Percentiles rank a stretch among this genome's conserved stretches.
Conservation (phyloP, 2,113 vertebrate genomes). For the Pelobates fuscus region DNA sequence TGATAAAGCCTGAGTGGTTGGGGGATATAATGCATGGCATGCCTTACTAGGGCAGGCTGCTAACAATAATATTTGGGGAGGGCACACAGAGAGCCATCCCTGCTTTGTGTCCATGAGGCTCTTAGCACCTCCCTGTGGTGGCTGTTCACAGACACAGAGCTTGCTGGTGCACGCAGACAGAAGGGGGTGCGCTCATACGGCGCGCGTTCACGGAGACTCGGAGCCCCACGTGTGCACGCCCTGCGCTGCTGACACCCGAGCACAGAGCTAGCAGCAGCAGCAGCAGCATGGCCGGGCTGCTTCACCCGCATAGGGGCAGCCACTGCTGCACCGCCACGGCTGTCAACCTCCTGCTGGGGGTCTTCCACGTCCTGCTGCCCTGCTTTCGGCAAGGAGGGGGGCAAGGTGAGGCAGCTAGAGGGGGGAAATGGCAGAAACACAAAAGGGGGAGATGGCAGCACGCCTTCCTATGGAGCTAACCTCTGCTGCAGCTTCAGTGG, state of each 20-base stretch:
- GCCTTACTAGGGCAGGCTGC: no score
- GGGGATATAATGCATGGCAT: no score
- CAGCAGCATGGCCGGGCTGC: constrained; percentile 88
- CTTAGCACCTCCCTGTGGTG: constrained; percentile 22
- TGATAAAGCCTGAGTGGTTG: no score
- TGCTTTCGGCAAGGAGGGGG: constrained; percentile 81
- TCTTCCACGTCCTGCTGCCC: constrained; percentile 79
- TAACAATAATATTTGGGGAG: no score
- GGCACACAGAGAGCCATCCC: no score
- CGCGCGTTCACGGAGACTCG: constrained; percentile 3
- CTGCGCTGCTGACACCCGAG: constrained; percentile 42
- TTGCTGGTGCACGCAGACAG: not conserved
- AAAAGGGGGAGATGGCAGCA: not conserved
- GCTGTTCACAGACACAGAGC: constrained; percentile 9
- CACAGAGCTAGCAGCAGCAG: constrained; percentile 56
- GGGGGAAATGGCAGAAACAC: constrained; percentile 3
- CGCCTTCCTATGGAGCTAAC: not conserved
- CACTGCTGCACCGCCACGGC: constrained; percentile 82
- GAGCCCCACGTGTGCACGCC: constrained; percentile 50
- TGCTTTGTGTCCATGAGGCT: constrained; percentile 11
- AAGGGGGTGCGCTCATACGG: not conserved
- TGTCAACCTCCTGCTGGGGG: constrained; percentile 83
- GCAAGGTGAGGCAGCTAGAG: constrained; percentile 78
- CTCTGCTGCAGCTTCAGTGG: not conserved
- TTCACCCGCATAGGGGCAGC: constrained; percentile 77